Base-by-base conservation (phyloP, 2,888 invertebrate species). In the Machimus rusticus region DNA sequence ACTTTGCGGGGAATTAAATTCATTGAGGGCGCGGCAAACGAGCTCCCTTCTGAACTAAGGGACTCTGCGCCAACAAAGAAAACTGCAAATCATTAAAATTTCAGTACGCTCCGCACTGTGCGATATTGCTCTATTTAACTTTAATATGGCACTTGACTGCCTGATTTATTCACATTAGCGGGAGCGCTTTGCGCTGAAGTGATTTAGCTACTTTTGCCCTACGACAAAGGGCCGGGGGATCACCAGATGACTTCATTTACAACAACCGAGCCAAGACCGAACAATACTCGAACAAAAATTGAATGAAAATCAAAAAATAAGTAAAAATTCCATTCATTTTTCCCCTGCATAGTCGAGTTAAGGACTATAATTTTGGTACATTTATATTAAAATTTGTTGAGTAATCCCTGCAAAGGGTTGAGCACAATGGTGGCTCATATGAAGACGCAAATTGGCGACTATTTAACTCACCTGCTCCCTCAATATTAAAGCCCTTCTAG, bases 31-130 rank as follows among this genome's bases (percentile, higher is more conserved):
- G 84, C 28, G 12, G 43, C 23, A 8, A 34, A 66, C 66, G 51
- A 31, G 46, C 57, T 31, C 23, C 43, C 19, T 23, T 31, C 28
- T 19, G 43, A 31, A 43, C 31, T 23, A 76, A 82, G 82, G 34
- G 57, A 74, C 86, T 39, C 9, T 51, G 9, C 9, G 51, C 86
- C 74, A 74, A 74, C 76, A 86, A 86, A 76, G 76, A 86, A 46
- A 86, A 86, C 76, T 86, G 74, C 86, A 76, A 86, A 86, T 86
- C 86, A 86, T 86, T 86, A 86, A 86, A 51, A 46, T 86, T 86
- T 86, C 86, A 86, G 74, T 28, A 76, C 86, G 37, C 51, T 84
- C 19, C 23, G 84, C 39, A 66, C 84, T 74, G 39, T 23, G 74
- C 66, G 74, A 66, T 84, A 84, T 74, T 66, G 28, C 84, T 57